Evolutionary conservation across 2,888 invertebrate genomes (phyloP), one percentile per base, ranked within the genome.

Genomic region (Mythimna pallens): DNA sequence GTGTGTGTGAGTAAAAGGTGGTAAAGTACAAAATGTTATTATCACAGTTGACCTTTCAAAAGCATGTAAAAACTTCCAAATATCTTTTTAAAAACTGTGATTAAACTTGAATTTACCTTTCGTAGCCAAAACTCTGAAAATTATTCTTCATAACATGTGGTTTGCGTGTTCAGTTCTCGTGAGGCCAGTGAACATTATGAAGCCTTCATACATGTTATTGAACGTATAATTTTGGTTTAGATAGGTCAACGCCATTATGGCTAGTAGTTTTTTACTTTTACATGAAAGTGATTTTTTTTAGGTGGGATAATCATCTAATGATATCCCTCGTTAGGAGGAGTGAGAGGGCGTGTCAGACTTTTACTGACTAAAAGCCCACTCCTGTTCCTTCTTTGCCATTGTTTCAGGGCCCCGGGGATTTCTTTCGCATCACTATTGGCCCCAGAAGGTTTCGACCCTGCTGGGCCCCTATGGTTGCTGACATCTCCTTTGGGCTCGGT

Each of bases 191-290:
- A 50, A 61, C 59, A 70, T 64, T 25, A 70, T 65, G 54, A 57
- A 79, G 54, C n/a, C 59, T 71, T 68, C 57, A 30, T 81, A 65
- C 55, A 65, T 65, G 70, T 55, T 64, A 70, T 70, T 68, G 68
- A 72, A 80, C 40, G 68, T 59, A 78, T 68, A 30, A 68, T 72
- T 80, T 69, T 79, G 80, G 69, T 83, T 73, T 82, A 79, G 82
- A 72, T 71, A 71, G 75, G 70, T 72, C 59, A 67, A 61, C 57
- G 64, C 54, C 69, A 65, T 68, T 50, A 64, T 34, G 57, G 25
- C 12, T 0, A 17, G 2, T 47, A 43, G 17, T 34, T 63, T 20
- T 76, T 62, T 63, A 43, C 40, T 66, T 25, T 79, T 12, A 58
- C 1, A 22, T 57, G 20, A 2, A 47, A 54, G n/a, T n/a, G 6